Conservation (phyloP, 2,113 vertebrate species). For the Plecturocebus donacophilus region DNA sequence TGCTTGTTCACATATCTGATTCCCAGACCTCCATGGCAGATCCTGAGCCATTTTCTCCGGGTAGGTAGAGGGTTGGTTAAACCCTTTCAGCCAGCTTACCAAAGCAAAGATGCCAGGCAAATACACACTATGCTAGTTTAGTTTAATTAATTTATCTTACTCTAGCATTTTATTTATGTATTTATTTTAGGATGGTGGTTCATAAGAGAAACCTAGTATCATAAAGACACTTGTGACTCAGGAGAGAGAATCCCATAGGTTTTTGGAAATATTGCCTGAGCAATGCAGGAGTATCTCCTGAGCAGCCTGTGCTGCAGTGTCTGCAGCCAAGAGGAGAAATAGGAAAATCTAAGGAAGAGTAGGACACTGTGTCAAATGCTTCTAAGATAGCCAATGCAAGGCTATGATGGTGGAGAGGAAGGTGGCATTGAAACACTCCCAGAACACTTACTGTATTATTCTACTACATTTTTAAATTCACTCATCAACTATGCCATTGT, state of each 20-base stretch:
- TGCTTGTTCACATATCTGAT: accelerated
- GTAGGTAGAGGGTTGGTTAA: too few relatives aligned
- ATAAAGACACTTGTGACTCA: not conserved
- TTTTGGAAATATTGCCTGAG: not conserved
- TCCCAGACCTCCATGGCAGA: not conserved
- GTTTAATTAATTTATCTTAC: not conserved
- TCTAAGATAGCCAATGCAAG: not conserved
- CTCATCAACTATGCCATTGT: not conserved
- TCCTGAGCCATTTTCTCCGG: not conserved
- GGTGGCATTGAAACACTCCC: accelerated
- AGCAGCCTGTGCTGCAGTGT: not conserved
- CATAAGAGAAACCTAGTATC: not conserved
- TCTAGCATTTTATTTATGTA: not conserved
- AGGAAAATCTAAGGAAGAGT: accelerated
- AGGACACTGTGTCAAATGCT: not conserved
- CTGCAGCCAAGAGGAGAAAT: accelerated
- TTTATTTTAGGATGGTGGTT: not conserved
- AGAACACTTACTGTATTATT: not conserved
- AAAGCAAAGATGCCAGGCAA: not conserved
- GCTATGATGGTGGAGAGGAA: accelerated
- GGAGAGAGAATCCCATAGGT: not conserved
- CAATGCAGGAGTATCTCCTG: not conserved
- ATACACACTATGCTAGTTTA: not conserved
- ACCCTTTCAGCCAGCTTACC: not conserved
- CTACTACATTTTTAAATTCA: not conserved